Percentiles rank a stretch among this genome's conserved stretches.
phyloP scores from a whole-genome alignment of 53 echinoderm and acorn worm genomes.

The Zoroaster sp. region DNA sequence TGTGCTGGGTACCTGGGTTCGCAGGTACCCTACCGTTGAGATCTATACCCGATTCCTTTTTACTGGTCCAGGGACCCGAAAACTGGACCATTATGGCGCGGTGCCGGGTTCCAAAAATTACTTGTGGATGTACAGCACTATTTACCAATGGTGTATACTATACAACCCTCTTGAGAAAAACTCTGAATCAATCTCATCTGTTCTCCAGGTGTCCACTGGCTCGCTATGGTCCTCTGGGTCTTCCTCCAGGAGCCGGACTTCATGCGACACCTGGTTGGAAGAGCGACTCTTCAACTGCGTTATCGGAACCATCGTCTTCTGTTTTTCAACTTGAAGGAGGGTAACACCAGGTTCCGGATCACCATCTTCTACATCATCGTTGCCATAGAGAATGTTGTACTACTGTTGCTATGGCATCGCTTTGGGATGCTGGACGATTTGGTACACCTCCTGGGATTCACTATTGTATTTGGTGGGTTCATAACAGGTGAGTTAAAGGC shows the following conservation, averaged over 20 bases:
- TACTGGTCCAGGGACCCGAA: no score
- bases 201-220: constrained; percentile 82
- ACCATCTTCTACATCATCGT: constrained; percentile 80
- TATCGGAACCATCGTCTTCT: constrained; percentile 87
- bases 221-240: constrained; percentile 85
- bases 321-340: constrained; percentile 99
- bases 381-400: constrained; percentile 73
- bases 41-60: no score
- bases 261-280: constrained; percentile 75
- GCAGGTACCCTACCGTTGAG: no score
- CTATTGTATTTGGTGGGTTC: constrained; percentile 91
- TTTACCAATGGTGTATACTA: no score
- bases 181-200: no score
- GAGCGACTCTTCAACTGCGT: constrained; percentile 96
- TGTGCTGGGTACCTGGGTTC: no score
- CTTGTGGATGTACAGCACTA: no score
- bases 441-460: constrained; percentile 73
- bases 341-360: constrained; percentile 79
- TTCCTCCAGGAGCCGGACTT: constrained; percentile 88
- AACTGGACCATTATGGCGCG: no score
- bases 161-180: no score
- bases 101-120: no score
- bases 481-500: constrained; percentile 84
- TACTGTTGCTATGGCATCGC: constrained; percentile 73
- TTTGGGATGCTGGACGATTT: constrained; percentile 49